Percentiles rank a stretch among this genome's conserved stretches.
Conservation (phyloP, 2,888 invertebrate genomes). For the Phaonia tiefii region DNA sequence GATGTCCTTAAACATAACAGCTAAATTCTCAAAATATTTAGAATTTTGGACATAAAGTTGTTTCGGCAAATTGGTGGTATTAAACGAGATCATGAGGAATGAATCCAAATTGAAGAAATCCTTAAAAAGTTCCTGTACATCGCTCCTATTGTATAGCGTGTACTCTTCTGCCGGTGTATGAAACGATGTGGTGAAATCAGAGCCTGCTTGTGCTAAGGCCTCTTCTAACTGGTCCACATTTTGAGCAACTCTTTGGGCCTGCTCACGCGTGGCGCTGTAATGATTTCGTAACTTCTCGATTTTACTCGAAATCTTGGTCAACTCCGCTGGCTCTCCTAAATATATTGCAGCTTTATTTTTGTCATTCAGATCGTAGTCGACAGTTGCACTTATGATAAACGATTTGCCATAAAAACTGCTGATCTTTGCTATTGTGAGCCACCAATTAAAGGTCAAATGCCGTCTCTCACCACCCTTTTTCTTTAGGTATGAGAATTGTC, state of each 20-base stretch:
- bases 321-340: conserved; percentile 71
- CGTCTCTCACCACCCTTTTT: conserved; percentile 29
- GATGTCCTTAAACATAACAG: conserved; percentile 67
- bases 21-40: conserved; percentile 68
- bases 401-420: conserved; percentile 72
- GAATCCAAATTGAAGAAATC: conserved; percentile 71
- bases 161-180: conserved; percentile 65
- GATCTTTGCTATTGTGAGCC: conserved; percentile 72
- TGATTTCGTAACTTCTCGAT: conserved; percentile 71
- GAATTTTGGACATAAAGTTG: conserved; percentile 72
- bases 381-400: conserved; percentile 72
- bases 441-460: conserved; percentile 72
- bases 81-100: conserved; percentile 72
- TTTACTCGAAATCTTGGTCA: conserved; percentile 31
- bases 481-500: conserved; percentile 71
- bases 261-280: conserved; percentile 61
- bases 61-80: conserved; percentile 70
- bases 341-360: conserved; percentile 71
- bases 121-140: conserved; percentile 68
- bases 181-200: conserved; percentile 50
- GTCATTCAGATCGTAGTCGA: conserved; percentile 72
- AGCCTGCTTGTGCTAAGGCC: conserved; percentile 54
- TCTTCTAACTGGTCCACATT: conserved; percentile 69
- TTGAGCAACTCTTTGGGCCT: conserved; percentile 64
- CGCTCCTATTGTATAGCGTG: conserved; percentile 62